Conservation (phyloP, 2,113 vertebrate genomes). For the Erythrocercus mccallii region DNA sequence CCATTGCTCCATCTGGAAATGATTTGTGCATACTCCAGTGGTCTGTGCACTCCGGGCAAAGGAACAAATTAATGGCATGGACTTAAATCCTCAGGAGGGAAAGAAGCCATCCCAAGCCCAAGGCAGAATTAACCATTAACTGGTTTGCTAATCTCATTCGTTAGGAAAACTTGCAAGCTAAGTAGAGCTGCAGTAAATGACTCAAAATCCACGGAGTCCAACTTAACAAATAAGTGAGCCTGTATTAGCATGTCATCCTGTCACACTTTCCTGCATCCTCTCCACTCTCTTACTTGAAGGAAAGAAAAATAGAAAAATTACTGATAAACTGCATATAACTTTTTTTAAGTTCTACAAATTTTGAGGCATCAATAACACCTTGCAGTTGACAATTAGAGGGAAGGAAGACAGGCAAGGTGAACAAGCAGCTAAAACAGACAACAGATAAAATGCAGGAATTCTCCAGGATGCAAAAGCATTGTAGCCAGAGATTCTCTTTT, state of each 20-base stretch:
- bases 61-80: conserved; percentile 14
- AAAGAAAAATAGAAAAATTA: neutral
- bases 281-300: neutral
- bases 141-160: conserved; percentile 7
- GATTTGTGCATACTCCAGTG: conserved; percentile 7
- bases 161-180: conserved; percentile 7
- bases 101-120: neutral
- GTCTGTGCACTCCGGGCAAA: conserved; percentile 16
- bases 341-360: neutral
- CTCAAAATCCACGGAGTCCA: neutral
- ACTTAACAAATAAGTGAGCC: neutral
- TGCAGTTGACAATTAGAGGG: neutral
- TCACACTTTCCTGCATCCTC: neutral
- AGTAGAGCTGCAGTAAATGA: neutral
- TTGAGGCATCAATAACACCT: neutral
- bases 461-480: neutral
- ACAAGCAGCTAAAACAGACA: neutral
- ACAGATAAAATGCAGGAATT: neutral
- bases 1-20: conserved; percentile 49
- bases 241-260: neutral
- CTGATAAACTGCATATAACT: neutral
- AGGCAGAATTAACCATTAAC: conserved; percentile 26
- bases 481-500: neutral
- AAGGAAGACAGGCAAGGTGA: neutral
- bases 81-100: neutral